phyloP scores from a whole-genome alignment of 2,888 invertebrate species.

The Aproaerema taeniolella region DNA sequence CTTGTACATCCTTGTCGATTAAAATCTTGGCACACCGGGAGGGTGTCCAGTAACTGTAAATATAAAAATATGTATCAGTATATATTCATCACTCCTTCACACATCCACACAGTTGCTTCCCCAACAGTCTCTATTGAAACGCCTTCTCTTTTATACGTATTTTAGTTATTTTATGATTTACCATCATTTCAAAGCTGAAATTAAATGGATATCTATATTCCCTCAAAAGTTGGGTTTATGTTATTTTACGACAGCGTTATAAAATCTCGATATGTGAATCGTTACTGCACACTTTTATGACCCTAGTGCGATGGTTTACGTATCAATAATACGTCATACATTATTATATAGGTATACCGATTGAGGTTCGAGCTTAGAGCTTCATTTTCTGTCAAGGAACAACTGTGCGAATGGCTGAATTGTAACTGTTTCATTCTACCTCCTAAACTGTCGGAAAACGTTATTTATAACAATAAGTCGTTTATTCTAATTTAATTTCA shows the following conservation, averaged over 20 bases:
- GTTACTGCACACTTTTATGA: too few species aligned
- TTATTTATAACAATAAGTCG: too few species aligned
- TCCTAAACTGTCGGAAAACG: slow-evolving; percentile 59
- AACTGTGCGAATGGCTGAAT: slow-evolving; percentile 41
- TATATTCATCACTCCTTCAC: slow-evolving; percentile 28
- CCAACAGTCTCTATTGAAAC: background rate
- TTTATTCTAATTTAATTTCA: too few species aligned
- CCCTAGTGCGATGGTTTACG: too few species aligned
- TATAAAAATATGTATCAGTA: slow-evolving; percentile 53
- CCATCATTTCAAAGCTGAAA: background rate
- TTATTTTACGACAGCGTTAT: slow-evolving; percentile 2
- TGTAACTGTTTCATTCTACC: slow-evolving; percentile 39
- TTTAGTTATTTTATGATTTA: slow-evolving; percentile 5
- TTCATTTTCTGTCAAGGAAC: too few species aligned
- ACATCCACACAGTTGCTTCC: slow-evolving; percentile 40
- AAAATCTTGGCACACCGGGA: slow-evolving; percentile 99
- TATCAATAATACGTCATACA: too few species aligned
- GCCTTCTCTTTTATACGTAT: background rate
- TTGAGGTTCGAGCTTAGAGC: too few species aligned
- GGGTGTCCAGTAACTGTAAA: slow-evolving; percentile 99
- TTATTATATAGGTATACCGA: too few species aligned
- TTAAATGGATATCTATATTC: slow-evolving; percentile 1
- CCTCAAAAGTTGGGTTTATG: slow-evolving; percentile 2
- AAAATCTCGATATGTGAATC: too few species aligned
- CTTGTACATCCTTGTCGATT: slow-evolving; percentile 97